Conservation (phyloP, 2,888 invertebrate species). For the Idaea aversata region DNA sequence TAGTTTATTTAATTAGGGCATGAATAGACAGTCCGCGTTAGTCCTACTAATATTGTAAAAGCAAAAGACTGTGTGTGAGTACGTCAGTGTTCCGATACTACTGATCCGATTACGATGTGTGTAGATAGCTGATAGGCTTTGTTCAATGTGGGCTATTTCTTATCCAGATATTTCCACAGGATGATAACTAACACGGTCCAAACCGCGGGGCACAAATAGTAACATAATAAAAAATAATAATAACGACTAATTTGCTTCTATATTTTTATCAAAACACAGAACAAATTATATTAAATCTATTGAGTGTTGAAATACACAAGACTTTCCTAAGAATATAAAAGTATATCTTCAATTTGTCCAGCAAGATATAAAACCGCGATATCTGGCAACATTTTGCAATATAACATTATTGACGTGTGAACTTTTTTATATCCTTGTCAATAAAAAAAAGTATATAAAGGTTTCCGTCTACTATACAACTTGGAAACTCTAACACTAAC, state of each 20-base stretch:
- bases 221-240: too few relatives aligned
- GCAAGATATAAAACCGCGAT: background rate
- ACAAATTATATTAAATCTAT: background rate
- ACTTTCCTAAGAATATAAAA: conserved; percentile 20
- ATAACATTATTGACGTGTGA: conserved; percentile 28
- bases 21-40: background rate
- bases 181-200: too few relatives aligned
- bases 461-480: conserved; percentile 14
- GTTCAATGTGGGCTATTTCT: too few relatives aligned
- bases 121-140: too few relatives aligned
- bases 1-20: background rate
- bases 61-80: background rate
- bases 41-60: background rate
- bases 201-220: too few relatives aligned
- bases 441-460: conserved; percentile 25
- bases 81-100: background rate
- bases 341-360: conserved; percentile 8
- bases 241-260: too few relatives aligned
- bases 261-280: background rate
- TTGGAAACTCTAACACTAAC: background rate
- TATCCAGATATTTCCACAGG: too few relatives aligned
- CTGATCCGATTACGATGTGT: too few relatives aligned
- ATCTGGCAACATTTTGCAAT: conserved; percentile 23
- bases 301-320: conserved; percentile 4
- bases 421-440: conserved; percentile 29